phyloP scores from a whole-genome alignment of 2,888 invertebrate species.

The Hydrotaea diabolus region DNA sequence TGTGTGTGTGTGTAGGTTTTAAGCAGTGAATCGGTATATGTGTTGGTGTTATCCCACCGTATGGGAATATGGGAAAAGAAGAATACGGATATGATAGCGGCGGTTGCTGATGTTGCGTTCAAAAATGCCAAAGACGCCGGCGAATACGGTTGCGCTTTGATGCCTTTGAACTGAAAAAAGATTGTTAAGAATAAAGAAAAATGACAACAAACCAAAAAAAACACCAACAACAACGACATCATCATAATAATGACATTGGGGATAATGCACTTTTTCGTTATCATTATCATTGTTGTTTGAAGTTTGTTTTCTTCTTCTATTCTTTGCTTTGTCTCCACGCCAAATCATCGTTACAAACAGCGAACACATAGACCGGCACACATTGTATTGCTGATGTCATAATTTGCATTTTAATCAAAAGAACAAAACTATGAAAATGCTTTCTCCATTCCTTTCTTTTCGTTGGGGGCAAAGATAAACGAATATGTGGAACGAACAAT shows the following conservation, averaged over 20 bases:
- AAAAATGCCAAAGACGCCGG: constrained; percentile 6
- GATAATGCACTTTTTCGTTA: constrained; percentile 47
- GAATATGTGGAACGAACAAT: constrained; percentile 4
- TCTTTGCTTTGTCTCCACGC: neutral
- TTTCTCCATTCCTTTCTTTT: neutral
- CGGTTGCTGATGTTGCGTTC: constrained; percentile 32
- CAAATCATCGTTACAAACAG: constrained; percentile 33
- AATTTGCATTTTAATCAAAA: constrained; percentile 56
- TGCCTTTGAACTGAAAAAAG: constrained; percentile 58
- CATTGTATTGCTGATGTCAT: constrained; percentile 17
- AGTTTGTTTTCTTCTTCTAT: constrained; percentile 15
- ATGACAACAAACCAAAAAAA: constrained; percentile 40
- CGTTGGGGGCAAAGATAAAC: neutral
- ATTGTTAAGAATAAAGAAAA: constrained; percentile 44
- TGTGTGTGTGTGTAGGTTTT: neutral
- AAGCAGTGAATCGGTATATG: neutral
- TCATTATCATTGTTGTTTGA: constrained; percentile 39
- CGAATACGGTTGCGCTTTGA: constrained; percentile 60
- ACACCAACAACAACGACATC: constrained; percentile 22
- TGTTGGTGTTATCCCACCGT: neutral
- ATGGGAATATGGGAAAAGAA: neutral
- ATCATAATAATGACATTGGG: constrained; percentile 45
- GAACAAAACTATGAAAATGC: neutral
- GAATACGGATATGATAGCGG: neutral
- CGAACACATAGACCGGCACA: neutral